Conservation (phyloP, 2,113 vertebrate species). For the Periophthalmus modestus region DNA sequence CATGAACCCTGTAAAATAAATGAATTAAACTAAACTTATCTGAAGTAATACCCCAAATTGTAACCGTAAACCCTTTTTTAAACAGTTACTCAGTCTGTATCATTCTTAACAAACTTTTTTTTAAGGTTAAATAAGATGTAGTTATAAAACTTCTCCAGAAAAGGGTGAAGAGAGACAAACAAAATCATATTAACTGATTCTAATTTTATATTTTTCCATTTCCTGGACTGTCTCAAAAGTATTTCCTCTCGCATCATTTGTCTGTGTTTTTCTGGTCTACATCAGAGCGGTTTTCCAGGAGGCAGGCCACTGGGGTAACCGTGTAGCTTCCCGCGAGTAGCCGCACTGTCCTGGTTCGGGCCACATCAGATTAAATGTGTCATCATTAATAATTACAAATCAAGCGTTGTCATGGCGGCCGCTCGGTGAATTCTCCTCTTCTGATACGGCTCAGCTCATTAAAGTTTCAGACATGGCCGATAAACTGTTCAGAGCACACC, state of each 20-base stretch:
- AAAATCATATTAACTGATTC: conserved; percentile 6
- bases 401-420: conserved; percentile 36
- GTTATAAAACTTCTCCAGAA: too few species aligned
- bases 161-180: not conserved
- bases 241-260: not conserved
- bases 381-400: conserved; percentile 63
- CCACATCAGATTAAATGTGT: conserved; percentile 56
- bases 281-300: conserved; percentile 15
- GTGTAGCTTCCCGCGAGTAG: conserved; percentile 8
- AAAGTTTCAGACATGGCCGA: conserved; percentile 52
- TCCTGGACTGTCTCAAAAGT: not conserved
- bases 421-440: conserved; percentile 31
- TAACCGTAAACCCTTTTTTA: too few species aligned
- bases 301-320: conserved; percentile 1
- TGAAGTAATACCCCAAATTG: too few species aligned
- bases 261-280: conserved; percentile 22
- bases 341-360: conserved; percentile 19
- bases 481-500: conserved; percentile 33
- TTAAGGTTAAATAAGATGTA: too few species aligned
- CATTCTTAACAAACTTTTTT: too few species aligned
- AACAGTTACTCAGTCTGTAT: too few species aligned
- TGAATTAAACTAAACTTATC: too few species aligned
- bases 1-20: too few species aligned
- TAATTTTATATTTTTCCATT: not conserved
- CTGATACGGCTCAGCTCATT: conserved; percentile 47